These are phyloP conservation scores for Tenthredo mesomela DNA, from an alignment of 2,888 invertebrate species.

Conservation along the genomic window DNA sequence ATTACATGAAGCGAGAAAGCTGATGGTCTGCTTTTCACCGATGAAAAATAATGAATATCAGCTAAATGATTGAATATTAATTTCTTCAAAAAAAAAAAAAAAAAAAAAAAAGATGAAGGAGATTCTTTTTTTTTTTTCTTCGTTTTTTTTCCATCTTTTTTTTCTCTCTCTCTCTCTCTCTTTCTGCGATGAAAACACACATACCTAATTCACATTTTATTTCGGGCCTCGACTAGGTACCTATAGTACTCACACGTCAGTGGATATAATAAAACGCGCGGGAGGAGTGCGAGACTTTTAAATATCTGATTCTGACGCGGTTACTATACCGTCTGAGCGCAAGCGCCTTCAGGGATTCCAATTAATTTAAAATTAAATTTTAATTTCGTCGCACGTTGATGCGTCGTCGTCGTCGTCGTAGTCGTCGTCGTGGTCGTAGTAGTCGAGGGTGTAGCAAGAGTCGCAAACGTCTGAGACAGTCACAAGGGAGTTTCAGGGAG, in stretches of 20 bases:
- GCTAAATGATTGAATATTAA: not conserved
- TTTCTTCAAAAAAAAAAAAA: no score
- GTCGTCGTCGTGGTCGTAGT: not conserved
- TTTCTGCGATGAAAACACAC: not conserved
- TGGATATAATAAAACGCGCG: not conserved
- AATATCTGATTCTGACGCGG: slow-evolving; percentile 14
- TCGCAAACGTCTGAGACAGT: slow-evolving; percentile 54
- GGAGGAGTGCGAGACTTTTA: not conserved
- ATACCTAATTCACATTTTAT: not conserved
- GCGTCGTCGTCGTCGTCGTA: not conserved
- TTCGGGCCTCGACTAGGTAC: not conserved
- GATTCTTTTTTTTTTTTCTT: not conserved
- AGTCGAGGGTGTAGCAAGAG: not conserved
- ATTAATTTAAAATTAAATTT: slow-evolving; percentile 53
- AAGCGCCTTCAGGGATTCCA: slow-evolving; percentile 43
- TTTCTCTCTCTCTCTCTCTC: not conserved
- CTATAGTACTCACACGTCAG: not conserved
- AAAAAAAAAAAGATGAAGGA: not conserved
- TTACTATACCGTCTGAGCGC: slow-evolving; percentile 62
- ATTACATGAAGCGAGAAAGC: not conserved
- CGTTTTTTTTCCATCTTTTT: no score
- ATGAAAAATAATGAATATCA: not conserved
- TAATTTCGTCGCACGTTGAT: slow-evolving; percentile 44
- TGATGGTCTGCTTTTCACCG: not conserved
- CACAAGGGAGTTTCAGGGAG: slow-evolving; percentile 61